Percentiles rank a stretch among this genome's conserved stretches.
Evolutionary conservation across 2,113 vertebrate genomes (phyloP).

Genomic region (Brachyistius frenatus): DNA sequence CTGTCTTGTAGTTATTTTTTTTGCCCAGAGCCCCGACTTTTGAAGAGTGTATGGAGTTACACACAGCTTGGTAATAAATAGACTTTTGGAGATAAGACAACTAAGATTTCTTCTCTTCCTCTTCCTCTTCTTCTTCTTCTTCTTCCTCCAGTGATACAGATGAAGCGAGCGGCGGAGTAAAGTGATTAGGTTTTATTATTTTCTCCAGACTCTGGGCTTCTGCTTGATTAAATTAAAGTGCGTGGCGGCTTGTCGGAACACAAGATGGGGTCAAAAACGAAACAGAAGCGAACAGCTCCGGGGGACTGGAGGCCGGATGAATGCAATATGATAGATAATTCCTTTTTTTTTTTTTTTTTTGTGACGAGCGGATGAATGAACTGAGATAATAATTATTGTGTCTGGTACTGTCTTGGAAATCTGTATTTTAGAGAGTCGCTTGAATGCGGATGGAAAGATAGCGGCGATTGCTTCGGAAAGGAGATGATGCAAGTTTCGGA

Average conservation of each 20-base stretch:
- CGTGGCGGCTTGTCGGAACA: constrained; percentile 69
- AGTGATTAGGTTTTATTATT: constrained; percentile 77
- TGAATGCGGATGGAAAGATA: neutral
- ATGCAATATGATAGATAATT: constrained; percentile 59
- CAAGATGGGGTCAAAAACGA: constrained; percentile 64
- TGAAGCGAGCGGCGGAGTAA: constrained; percentile 46
- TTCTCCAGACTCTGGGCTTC: constrained; percentile 66
- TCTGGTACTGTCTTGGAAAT: constrained; percentile 21
- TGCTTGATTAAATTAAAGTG: constrained; percentile 73
- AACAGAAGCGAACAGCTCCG: constrained; percentile 44
- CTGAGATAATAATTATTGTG: constrained; percentile 18
- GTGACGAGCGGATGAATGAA: constrained; percentile 41
- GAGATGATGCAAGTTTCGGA: neutral
- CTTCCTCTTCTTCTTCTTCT: constrained; percentile 33
- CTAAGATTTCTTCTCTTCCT: constrained; percentile 38
- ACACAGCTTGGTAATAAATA: constrained; percentile 62
- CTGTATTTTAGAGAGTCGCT: neutral
- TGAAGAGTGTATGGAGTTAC: constrained; percentile 63
- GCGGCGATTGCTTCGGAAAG: neutral
- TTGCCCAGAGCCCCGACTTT: constrained; percentile 46
- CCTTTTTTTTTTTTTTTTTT: constrained; percentile 20
- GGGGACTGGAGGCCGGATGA: constrained; percentile 44
- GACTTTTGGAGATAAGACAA: constrained; percentile 61
- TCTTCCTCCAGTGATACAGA: constrained; percentile 56
- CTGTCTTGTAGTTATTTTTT: constrained; percentile 48